Evolutionary conservation across 2,888 invertebrate genomes (phyloP).

Genomic region (Drosophila colorata): DNA sequence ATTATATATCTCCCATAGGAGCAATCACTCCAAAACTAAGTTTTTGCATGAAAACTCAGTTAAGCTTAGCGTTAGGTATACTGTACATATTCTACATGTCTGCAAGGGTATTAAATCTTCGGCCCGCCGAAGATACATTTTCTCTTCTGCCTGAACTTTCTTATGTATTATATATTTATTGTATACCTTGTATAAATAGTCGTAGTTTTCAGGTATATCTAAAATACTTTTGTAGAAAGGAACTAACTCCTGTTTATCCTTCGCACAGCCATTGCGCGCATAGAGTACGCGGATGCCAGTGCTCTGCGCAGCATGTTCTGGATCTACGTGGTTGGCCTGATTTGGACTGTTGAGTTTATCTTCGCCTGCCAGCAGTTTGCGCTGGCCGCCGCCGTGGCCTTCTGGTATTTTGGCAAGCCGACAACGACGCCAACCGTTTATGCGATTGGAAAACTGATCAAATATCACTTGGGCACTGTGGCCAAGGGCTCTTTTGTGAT

Average conservation of each 20-base stretch:
- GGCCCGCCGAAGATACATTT: neutral
- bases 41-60: neutral
- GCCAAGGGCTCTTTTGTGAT: conserved; percentile 98
- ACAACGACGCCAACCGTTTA: conserved; percentile 88
- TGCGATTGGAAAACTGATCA: conserved; percentile 90
- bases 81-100: neutral
- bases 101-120: neutral
- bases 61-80: too few relatives aligned
- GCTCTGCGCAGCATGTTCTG: conserved; percentile 97
- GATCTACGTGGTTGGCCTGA: conserved; percentile 94
- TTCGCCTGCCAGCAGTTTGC: conserved; percentile 97
- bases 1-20: too few relatives aligned
- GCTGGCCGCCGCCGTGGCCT: conserved; percentile 95
- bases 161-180: neutral
- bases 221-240: neutral
- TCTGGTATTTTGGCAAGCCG: conserved; percentile 96
- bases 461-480: conserved; percentile 97
- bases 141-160: neutral
- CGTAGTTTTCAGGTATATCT: neutral
- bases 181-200: conserved; percentile 16
- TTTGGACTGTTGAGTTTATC: conserved; percentile 98
- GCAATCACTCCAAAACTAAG: too few relatives aligned
- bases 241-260: conserved; percentile 44
- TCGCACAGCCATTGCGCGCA: conserved; percentile 87
- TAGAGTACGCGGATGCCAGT: conserved; percentile 91